Evolutionary conservation across 1,140 invertebrate species (phyloP).

Genomic region (Drosophila pseudoananassae): DNA sequence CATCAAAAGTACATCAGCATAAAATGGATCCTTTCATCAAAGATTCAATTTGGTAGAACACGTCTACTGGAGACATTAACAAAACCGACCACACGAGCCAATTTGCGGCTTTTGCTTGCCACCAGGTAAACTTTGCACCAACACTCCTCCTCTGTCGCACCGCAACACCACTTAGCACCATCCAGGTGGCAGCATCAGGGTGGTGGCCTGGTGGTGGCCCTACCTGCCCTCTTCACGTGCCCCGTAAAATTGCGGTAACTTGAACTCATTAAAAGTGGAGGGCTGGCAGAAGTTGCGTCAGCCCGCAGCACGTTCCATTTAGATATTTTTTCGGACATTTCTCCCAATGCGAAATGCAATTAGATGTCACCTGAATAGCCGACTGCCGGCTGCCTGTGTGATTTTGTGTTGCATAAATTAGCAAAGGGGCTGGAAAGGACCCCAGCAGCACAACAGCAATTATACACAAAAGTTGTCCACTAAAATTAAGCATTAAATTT

Average conservation of each 20-base stretch:
- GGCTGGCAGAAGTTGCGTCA: constrained; percentile 50
- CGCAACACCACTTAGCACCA: constrained; percentile 1
- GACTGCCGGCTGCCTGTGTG: constrained; percentile 17
- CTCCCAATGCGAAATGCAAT: constrained; percentile 54
- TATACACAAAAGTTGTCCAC: constrained; percentile 58
- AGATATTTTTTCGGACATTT: constrained; percentile 37
- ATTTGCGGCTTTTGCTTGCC: constrained; percentile 55
- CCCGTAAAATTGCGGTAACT: constrained; percentile 51
- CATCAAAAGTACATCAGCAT: constrained; percentile 37
- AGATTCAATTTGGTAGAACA: constrained; percentile 34
- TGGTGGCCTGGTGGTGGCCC: not conserved
- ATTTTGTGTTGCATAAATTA: constrained; percentile 62
- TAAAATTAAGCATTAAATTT: constrained; percentile 66
- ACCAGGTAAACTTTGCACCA: constrained; percentile 15
- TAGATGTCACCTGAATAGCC: constrained; percentile 49
- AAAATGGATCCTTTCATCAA: constrained; percentile 5
- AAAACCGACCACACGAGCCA: constrained; percentile 50
- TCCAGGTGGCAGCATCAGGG: not conserved
- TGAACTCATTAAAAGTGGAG: constrained; percentile 71
- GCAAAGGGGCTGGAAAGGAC: constrained; percentile 12
- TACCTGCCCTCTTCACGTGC: constrained; percentile 31
- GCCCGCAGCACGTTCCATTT: constrained; percentile 42
- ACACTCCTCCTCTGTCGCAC: not conserved
- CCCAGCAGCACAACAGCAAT: constrained; percentile 43
- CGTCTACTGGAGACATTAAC: constrained; percentile 32